Conservation (phyloP, 2,888 invertebrate species). For the Electrophaes corylata region DNA sequence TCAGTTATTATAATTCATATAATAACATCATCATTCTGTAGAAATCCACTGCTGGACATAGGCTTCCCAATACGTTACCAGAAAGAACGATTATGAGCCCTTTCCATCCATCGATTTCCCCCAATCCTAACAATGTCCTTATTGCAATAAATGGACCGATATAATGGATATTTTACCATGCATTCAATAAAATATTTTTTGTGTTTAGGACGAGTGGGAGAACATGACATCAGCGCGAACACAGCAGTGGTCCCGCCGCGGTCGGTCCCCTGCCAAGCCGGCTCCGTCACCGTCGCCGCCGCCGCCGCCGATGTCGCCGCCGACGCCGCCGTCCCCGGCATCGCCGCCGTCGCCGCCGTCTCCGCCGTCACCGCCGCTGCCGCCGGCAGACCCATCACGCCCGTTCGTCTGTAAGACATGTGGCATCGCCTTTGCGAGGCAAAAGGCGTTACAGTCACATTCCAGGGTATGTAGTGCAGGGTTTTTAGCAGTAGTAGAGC, state of each 20-base stretch:
- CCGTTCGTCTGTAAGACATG: slow-evolving; percentile 91
- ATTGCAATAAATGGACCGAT: too few relatives aligned
- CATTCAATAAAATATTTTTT: not conserved
- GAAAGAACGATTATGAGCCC: too few relatives aligned
- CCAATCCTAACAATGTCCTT: too few relatives aligned
- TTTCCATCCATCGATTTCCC: too few relatives aligned
- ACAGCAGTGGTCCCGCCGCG: slow-evolving; percentile 76
- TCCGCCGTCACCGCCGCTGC: slow-evolving; percentile 52
- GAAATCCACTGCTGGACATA: too few relatives aligned
- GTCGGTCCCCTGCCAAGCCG: slow-evolving; percentile 54
- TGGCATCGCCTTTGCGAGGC: slow-evolving; percentile 90
- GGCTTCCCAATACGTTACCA: too few relatives aligned
- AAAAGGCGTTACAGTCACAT: slow-evolving; percentile 92
- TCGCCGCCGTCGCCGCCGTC: slow-evolving; percentile 54
- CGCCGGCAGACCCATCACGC: slow-evolving; percentile 86
- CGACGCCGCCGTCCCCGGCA: slow-evolving; percentile 44
- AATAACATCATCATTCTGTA: too few relatives aligned
- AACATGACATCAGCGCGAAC: slow-evolving; percentile 81
- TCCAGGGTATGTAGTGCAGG: slow-evolving; percentile 84
- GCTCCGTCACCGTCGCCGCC: slow-evolving; percentile 52
- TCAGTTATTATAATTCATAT: too few relatives aligned
- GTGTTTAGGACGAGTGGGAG: slow-evolving; percentile 71
- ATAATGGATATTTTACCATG: not conserved
- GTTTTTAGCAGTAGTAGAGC: too few relatives aligned
- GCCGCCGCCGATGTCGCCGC: slow-evolving; percentile 47